Conservation (phyloP, 2,888 invertebrate genomes). For the Liposcelis brunnea region DNA sequence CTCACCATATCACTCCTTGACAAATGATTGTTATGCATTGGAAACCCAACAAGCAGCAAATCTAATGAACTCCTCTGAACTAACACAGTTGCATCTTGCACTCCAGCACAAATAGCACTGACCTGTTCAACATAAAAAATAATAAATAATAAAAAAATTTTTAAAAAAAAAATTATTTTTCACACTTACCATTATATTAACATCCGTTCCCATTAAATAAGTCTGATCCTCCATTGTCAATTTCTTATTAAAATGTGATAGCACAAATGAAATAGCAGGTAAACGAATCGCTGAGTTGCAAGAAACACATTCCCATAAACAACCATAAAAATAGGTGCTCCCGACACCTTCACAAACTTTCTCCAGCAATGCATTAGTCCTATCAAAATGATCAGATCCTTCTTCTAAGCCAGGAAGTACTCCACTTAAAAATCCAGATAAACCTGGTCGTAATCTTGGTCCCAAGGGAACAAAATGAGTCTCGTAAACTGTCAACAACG, state of each 20-base stretch:
- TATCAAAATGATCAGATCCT: slow-evolving; percentile 65
- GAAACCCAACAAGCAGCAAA: slow-evolving; percentile 63
- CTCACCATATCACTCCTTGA: slow-evolving; percentile 48
- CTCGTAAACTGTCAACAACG: slow-evolving; percentile 67
- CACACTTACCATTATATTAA: slow-evolving; percentile 53
- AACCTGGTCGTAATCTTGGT: slow-evolving; percentile 53
- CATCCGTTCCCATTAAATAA: slow-evolving; percentile 65
- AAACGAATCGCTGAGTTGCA: slow-evolving; percentile 63
- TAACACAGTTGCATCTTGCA: slow-evolving; percentile 61
- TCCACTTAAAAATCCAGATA: slow-evolving; percentile 76
- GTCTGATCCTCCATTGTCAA: slow-evolving; percentile 64
- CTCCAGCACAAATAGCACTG: slow-evolving; percentile 56
- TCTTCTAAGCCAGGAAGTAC: slow-evolving; percentile 76
- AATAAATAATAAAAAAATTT: slow-evolving; percentile 7
- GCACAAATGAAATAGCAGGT: slow-evolving; percentile 63
- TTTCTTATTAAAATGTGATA: slow-evolving; percentile 63
- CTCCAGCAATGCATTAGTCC: slow-evolving; percentile 43
- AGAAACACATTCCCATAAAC: slow-evolving; percentile 73
- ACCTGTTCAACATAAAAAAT: slow-evolving; percentile 30
- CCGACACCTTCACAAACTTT: slow-evolving; percentile 62
- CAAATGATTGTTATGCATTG: slow-evolving; percentile 62
- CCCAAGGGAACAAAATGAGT: slow-evolving; percentile 72
- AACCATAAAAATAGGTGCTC: slow-evolving; percentile 63
- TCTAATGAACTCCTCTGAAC: slow-evolving; percentile 77
- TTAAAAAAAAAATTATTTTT: slow-evolving; percentile 7